Evolutionary conservation across 1,140 invertebrate genomes (phyloP), one percentile per base, ranked within the genome.

Genomic region (Holcopasites calliopsidis): DNA sequence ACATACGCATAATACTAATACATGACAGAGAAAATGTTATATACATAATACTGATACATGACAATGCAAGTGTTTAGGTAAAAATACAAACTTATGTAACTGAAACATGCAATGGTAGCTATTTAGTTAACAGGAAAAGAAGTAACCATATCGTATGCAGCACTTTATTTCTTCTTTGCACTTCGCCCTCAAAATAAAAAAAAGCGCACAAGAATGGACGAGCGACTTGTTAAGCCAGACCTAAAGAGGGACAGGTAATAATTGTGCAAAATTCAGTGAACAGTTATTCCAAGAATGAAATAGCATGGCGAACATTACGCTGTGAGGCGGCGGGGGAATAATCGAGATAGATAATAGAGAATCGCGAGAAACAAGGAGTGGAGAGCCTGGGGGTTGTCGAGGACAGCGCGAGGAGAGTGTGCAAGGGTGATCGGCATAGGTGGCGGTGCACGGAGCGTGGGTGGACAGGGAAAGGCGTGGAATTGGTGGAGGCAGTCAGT

Each of bases 401-500:
- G 80, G 85, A 79, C 70, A 82, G 73, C 70, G 79, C 79, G 66
- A 62, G 65, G 75, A 65, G 72, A 54, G 57, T 74, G 82, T 80
- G 79, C 71, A 74, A 74, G 71, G 70, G 76, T 60, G 80, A 70
- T 85, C 79, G 55, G 80, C 40, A 52, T 77, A 60, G 79, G 70
- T 82, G 79, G 76, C 49, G 71, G 76, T 60, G 75, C 71, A 60
- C 33, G 42, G 40, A 68, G 78, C 71, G 31, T 40, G 82, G 66
- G 66, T 62, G 74, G 50, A 77, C 75, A 79, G 85, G 85, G 84
- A 86, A 82, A 87, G 81, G 84, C 85, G 80, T 79, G 83, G 81
- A 87, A 88, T 87, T 82, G 82, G 85, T 77, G 81, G 82, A 88
- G 82, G 82, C 80, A 88, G 87, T 89, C 88, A 89, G 88, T 89